Base-by-base conservation (phyloP, 1,140 invertebrate species). In the Samia ricini region DNA sequence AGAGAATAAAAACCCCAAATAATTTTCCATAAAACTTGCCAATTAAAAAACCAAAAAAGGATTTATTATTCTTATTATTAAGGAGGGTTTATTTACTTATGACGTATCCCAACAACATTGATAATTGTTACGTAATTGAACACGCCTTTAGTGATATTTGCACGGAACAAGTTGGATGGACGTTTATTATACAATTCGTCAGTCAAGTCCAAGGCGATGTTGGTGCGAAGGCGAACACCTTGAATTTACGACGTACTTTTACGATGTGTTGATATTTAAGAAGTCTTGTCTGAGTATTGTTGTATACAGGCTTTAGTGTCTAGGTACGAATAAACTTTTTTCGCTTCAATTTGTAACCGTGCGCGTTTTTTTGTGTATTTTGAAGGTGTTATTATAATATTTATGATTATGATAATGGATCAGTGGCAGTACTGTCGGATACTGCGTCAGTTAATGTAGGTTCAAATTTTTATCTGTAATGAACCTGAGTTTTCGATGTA, bases 111-210 rank as follows among this genome's bases (percentile, higher is more conserved):
- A n/a, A n/a, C n/a, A n/a, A 42, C 33, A 42, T 42, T 15, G n/a
- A 42, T n/a, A n/a, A n/a, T n/a, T n/a, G n/a, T 42, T 42, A 15
- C 33, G 33, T 42, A 42, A 42, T 42, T 42, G 15, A 42, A 42
- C 33, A 42, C 33, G 12, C 33, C 33, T 42, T 12, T 15, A 3
- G 33, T 42, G 33, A 42, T 42, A 42, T 42, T 42, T 42, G 33
- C 10, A 15, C 33, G 33, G 33, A 42, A 42, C 33, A 42, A 42
- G 33, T 42, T 12, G 33, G 33, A 42, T 12, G 33, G 33, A 42
- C 33, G 33, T 42, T 42, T 42, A 42, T 42, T 42, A 42, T 42
- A 42, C 33, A 42, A 42, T 42, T 42, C 33, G 33, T 42, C 33
- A 42, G 33, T 42, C 33, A 42, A 42, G 33, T 42, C 33, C 33